phyloP scores from a whole-genome alignment of 2,113 vertebrate genomes.

The Cyanoramphus novaezelandiae region DNA sequence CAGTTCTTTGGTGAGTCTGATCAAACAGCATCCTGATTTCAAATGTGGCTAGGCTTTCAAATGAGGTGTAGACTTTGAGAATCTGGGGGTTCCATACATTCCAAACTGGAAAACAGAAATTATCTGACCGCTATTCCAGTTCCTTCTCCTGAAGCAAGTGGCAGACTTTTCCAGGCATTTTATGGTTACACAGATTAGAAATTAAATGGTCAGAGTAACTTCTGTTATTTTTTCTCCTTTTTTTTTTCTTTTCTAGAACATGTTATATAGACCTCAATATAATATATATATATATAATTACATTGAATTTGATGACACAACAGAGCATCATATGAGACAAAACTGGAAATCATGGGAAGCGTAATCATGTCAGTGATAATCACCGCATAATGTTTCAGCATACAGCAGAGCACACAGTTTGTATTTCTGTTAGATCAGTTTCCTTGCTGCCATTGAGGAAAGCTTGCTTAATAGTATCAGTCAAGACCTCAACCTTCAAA shows the following conservation, averaged over 20 bases:
- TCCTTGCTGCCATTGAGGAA: not conserved
- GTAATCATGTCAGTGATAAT: not conserved
- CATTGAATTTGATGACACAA: not conserved
- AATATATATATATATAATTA: not conserved
- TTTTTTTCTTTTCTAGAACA: not conserved
- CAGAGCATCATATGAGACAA: not conserved
- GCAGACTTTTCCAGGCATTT: not conserved
- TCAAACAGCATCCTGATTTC: not conserved
- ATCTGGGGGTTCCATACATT: not conserved
- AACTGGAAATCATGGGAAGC: not conserved
- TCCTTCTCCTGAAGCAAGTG: not conserved
- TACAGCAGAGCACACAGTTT: not conserved
- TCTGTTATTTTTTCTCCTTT: not conserved
- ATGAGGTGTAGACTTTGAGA: not conserved
- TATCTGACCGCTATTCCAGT: not conserved
- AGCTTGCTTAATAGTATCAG: not conserved
- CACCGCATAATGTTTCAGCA: not conserved
- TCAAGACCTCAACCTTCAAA: not conserved
- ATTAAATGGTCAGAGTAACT: not conserved
- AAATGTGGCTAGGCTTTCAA: not conserved
- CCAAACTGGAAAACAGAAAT: not conserved
- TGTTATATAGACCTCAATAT: not conserved
- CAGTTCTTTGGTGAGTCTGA: accelerated
- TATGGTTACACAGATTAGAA: not conserved
- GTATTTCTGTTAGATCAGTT: not conserved